Conservation (phyloP, 1,140 invertebrate species). For the Drosophila mayri region DNA sequence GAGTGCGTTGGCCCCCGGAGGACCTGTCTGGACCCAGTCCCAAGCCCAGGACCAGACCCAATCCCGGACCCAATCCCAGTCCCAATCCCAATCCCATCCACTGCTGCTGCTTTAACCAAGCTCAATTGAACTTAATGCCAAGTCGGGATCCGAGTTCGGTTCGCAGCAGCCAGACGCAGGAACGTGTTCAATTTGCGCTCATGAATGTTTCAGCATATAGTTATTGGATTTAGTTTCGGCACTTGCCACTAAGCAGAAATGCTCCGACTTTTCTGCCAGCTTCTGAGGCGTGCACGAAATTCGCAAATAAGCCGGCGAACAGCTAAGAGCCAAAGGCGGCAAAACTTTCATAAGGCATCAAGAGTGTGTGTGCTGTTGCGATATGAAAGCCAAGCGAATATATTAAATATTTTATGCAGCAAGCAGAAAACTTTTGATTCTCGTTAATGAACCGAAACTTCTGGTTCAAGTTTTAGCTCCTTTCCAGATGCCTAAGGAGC, state of each 20-base stretch:
- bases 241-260: constrained; percentile 72
- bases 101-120: constrained; percentile 30
- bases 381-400: constrained; percentile 29
- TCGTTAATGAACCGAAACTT: constrained; percentile 21
- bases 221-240: constrained; percentile 81
- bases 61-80: not conserved
- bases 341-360: constrained; percentile 44
- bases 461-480: not conserved
- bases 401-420: constrained; percentile 49
- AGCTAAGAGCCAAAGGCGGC: constrained; percentile 8
- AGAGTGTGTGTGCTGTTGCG: constrained; percentile 18
- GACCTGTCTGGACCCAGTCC: constrained; percentile 32
- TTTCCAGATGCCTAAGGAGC: not conserved
- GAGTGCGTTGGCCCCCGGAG: constrained; percentile 71
- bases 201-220: constrained; percentile 81
- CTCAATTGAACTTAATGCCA: constrained; percentile 77
- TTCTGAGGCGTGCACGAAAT: constrained; percentile 66
- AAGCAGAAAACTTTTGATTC: constrained; percentile 21
- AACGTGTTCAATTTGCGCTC: constrained; percentile 82
- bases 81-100: not conserved
- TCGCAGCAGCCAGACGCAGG: constrained; percentile 35
- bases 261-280: constrained; percentile 35
- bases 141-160: constrained; percentile 43
- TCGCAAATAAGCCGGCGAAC: constrained; percentile 59
- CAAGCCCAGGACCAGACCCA: not conserved